phyloP scores from a whole-genome alignment of 2,888 invertebrate genomes.

The Agrotis ipsilon region DNA sequence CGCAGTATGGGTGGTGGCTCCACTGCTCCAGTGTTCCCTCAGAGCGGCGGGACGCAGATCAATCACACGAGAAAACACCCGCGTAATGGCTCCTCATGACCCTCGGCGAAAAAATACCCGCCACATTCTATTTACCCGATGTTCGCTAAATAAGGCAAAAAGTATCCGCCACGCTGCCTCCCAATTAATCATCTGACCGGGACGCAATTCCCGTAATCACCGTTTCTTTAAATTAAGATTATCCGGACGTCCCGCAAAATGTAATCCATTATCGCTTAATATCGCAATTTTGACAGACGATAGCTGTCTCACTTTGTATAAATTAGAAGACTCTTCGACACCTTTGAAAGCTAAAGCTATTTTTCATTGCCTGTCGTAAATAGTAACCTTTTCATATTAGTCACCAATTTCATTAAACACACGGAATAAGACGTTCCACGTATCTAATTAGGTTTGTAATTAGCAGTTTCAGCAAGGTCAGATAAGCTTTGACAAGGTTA shows the following conservation, averaged over 20 bases:
- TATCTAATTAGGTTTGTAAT: constrained; percentile 52
- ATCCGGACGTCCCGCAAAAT: constrained; percentile 65
- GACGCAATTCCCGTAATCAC: constrained; percentile 74
- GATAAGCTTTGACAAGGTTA: constrained; percentile 39
- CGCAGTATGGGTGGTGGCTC: constrained; percentile 41
- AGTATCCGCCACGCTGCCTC: constrained; percentile 74
- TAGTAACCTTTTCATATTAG: constrained; percentile 26
- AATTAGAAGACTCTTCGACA: constrained; percentile 47
- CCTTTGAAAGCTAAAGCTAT: constrained; percentile 39
- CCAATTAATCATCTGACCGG: constrained; percentile 82
- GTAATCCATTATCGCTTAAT: constrained; percentile 60
- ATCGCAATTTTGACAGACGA: constrained; percentile 48
- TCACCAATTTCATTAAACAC: constrained; percentile 37
- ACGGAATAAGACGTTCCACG: constrained; percentile 35
- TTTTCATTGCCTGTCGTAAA: constrained; percentile 41
- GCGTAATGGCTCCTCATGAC: constrained; percentile 84
- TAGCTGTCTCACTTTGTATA: constrained; percentile 43
- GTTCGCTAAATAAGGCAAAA: constrained; percentile 85
- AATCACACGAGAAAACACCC: constrained; percentile 85
- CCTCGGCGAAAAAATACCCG: constrained; percentile 74
- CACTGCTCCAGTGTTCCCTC: constrained; percentile 57
- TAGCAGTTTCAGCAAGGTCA: constrained; percentile 51
- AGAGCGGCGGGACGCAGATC: constrained; percentile 76
- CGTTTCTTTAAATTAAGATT: constrained; percentile 78
- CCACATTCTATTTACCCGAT: constrained; percentile 81